Base-by-base conservation (phyloP, 2,888 invertebrate species). In the Acleris emargana region DNA sequence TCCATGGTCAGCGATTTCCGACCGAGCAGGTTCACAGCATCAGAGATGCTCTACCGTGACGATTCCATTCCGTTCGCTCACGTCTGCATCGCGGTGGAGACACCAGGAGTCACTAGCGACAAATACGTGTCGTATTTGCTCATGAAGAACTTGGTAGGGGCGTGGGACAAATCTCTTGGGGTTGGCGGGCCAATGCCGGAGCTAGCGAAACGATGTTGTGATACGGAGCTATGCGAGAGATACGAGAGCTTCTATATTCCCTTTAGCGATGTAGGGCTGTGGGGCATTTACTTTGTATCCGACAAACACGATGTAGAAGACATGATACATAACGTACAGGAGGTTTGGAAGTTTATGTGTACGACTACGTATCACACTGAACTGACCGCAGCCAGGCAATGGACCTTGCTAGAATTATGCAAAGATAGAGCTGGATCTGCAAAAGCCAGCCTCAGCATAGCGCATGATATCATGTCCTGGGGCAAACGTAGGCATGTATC, bases 211-310 rank as follows among this genome's bases (percentile, higher is more conserved):
- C 83, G 80, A 1, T 76, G 84, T 6, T 81, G 88, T 0, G 70
- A 73, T 0, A 70, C 75, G 0, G 69, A 82, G 3, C 62, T 87
- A 7, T 93, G 93, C 59, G 80, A 88, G 20, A 76, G 73, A 42
- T 93, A 83, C 60, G 83, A 91, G 69, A 79, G 91, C 0, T 93
- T 93, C 72, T 92, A 92, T 69, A 76, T 88, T 7, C 72, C 83
- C 0, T 93, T 91, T 70, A 71, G 80, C 7, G 88, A 88, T 62
- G 78, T 88, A 1, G 91, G 93, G 1, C 77, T 93, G 13, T 93
- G 90, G 89, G 93, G 93, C 5, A 77, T 91, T 9, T 91, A 93
- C 61, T 92, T 88, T 60, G 81, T 89, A 3, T 78, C 81, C 0
- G 72, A 79, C 0, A 76, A 69, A 59, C 71, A 81, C 74, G 71